Conservation (phyloP, 2,797 vertebrate species). For the Fundulus diaphanus region DNA sequence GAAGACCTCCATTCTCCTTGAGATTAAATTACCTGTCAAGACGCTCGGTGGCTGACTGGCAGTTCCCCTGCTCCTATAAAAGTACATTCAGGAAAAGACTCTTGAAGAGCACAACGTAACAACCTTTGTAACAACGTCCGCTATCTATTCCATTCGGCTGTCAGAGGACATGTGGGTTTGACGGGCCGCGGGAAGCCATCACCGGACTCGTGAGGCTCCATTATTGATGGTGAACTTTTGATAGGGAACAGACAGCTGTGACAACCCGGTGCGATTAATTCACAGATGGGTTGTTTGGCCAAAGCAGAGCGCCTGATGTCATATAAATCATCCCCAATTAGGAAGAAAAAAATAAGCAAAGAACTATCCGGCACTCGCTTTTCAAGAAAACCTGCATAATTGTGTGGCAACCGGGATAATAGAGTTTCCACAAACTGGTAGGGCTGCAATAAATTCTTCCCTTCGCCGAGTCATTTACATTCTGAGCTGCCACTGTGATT, state of each 20-base stretch:
- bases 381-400: constrained; percentile 51
- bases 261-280: constrained; percentile 52
- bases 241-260: constrained; percentile 52
- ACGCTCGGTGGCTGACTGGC: constrained; percentile 65
- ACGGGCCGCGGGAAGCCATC: constrained; percentile 42
- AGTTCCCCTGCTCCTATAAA: constrained; percentile 69
- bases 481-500: constrained; percentile 70
- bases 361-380: constrained; percentile 34
- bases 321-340: constrained; percentile 60
- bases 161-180: constrained; percentile 51
- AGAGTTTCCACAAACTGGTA: constrained; percentile 49
- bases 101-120: constrained; percentile 55
- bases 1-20: constrained; percentile 64
- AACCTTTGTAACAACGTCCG: constrained; percentile 66
- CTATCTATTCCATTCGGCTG: constrained; percentile 62
- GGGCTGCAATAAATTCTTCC: constrained; percentile 46
- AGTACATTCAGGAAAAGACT: constrained; percentile 62
- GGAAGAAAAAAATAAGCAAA: constrained; percentile 39
- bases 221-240: constrained; percentile 62
- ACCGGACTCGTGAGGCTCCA: constrained; percentile 43
- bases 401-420: constrained; percentile 29
- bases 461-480: constrained; percentile 71
- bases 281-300: constrained; percentile 53
- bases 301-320: constrained; percentile 21
- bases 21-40: constrained; percentile 79